Base-by-base conservation (phyloP, 1,140 invertebrate genomes). In the Physella acuta region DNA sequence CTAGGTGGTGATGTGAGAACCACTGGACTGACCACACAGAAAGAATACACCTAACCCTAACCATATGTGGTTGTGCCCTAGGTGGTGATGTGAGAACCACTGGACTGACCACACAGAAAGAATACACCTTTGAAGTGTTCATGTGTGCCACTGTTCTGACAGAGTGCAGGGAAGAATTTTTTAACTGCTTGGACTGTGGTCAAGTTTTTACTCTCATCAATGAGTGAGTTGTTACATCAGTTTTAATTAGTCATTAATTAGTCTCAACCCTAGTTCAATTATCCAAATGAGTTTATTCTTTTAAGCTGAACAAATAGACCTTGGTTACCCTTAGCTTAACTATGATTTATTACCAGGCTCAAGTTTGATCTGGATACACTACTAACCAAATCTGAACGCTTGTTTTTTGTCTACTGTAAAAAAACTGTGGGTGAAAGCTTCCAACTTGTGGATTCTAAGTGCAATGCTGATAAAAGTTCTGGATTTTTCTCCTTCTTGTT, bases 61-160 rank as follows among this genome's bases (percentile, higher is more conserved):
- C 73, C 80, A 82, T 31, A 53, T 82, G 30, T 84, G 82, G 69
- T 79, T 84, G 79, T 82, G 81, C 74, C 71, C 8, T 66, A 83
- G 82, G 79, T 62, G 82, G 82, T 20, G 76, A 75, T 16, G 72
- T 68, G 14, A 68, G 80, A 20, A 76, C 77, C 31, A 73, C 71
- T 2, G 63, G 69, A 0, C 44, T 73, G 11, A 51, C 70, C 4
- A 66, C 71, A 8, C 74, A 75, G 4, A 73, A 76, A 16, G 78
- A 81, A 34, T 83, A 79, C 73, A 83, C 82, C 3, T 84, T 84
- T 74, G 82, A 84, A 34, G 62, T 83, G 31, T 84, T 84, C 72
- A 81, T 84, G 81, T 83, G 81, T 76, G 74, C 78, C 3, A 78
- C 79, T 8, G 56, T 84, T 14, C 70, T 84, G 36, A 75, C 78